Evolutionary conservation across 2,797 vertebrate species (phyloP).

Genomic region (Siniperca obscura): DNA sequence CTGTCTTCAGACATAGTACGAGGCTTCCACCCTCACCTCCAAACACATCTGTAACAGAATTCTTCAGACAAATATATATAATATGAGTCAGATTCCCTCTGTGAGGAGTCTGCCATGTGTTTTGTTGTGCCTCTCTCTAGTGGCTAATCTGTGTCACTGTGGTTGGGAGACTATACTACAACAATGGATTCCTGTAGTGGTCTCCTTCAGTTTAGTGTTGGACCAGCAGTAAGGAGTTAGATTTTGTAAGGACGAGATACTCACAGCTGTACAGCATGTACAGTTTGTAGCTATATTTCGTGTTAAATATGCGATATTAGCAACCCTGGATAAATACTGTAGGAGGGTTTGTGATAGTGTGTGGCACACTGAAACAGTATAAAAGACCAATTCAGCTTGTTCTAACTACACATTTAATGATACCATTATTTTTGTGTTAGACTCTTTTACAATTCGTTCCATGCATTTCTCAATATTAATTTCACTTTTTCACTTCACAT

Average conservation of each 20-base stretch:
- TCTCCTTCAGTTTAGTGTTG: not conserved
- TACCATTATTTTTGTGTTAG: not conserved
- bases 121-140: slow-evolving; percentile 58
- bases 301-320: not conserved
- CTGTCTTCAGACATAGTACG: not conserved
- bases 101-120: not conserved
- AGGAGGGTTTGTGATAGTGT: not conserved
- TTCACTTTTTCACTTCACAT: not conserved
- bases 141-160: slow-evolving; percentile 12
- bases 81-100: not conserved
- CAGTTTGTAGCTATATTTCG: not conserved
- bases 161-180: not conserved
- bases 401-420: not conserved
- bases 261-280: not conserved
- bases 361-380: not conserved
- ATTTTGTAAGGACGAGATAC: not conserved
- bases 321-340: not conserved
- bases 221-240: not conserved
- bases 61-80: not conserved
- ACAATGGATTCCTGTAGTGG: not conserved
- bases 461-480: not conserved
- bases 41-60: not conserved
- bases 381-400: not conserved
- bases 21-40: not conserved
- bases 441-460: not conserved